Conservation (phyloP, 2,888 invertebrate genomes). For the Ceratothoa steindachneri region DNA sequence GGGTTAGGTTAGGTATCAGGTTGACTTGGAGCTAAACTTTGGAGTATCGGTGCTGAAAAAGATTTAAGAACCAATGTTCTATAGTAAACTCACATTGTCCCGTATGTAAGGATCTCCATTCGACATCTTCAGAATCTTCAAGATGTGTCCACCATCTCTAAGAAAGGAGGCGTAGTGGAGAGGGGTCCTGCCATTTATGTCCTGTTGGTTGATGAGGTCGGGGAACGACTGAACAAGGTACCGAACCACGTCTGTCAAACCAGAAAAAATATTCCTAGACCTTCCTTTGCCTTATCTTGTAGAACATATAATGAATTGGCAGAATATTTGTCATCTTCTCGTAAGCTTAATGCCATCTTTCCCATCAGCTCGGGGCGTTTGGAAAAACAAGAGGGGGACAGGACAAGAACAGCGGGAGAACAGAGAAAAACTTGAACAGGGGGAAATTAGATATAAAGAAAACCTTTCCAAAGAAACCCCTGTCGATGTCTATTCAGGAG, state of each 20-base stretch:
- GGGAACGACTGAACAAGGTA: constrained; percentile 75
- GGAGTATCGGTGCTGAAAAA: too few species aligned
- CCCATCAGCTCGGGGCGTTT: too few species aligned
- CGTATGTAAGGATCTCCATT: constrained; percentile 77
- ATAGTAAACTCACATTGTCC: constrained; percentile 79
- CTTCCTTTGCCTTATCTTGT: background rate
- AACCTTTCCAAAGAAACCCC: too few species aligned
- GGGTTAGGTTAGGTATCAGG: too few species aligned
- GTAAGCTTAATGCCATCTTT: background rate
- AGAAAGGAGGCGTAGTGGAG: constrained; percentile 56
- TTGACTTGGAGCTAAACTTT: too few species aligned
- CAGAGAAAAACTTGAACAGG: too few species aligned
- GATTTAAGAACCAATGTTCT: too few species aligned
- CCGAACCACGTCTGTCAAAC: constrained; percentile 52
- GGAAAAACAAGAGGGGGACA: too few species aligned
- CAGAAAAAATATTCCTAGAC: background rate
- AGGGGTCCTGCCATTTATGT: constrained; percentile 54
- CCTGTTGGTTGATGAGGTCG: constrained; percentile 69
- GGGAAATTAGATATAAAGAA: too few species aligned
- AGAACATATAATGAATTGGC: background rate
- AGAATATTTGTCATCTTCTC: too few species aligned
- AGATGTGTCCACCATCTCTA: constrained; percentile 73
- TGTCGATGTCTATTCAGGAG: too few species aligned
- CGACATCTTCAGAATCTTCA: constrained; percentile 74
- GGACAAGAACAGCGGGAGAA: too few species aligned